Base-by-base conservation (phyloP, 2,797 vertebrate species). In the Chelon labrosus region DNA sequence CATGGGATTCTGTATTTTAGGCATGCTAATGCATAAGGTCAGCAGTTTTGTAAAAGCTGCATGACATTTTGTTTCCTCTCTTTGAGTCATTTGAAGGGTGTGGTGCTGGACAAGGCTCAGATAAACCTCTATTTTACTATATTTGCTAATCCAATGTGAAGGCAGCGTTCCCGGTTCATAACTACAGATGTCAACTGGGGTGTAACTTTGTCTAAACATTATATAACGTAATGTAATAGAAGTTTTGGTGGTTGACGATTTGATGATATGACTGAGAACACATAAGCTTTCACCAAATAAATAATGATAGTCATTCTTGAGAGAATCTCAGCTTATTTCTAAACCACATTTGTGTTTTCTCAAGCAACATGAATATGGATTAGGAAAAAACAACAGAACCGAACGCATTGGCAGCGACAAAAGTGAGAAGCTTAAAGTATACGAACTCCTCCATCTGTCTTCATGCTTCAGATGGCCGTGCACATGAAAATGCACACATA, bases 31-130 rank as follows among this genome's bases (percentile, higher is more conserved):
- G 11, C 22, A 25, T 67, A 38, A 41, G 27, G 22, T 78, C 61
- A 70, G 66, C 58, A 65, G 47, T 66, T 73, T 52, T 52, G 16
- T 53, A 54, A 73, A 71, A 65, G 65, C 41, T 54, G 37, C 11
- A 49, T 86, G 71, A 79, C 69, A 65, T 78, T 70, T 86, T 52
- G 10, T 83, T 85, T 85, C 76, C 79, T 56, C 31, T 67, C 20
- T 31, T 49, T 83, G 80, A 89, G 67, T 83, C 83, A 85, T 46
- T 50, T n/a, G 20, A 75, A 72, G 79, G 78, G 77, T 70, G 82
- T 59, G 74, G 75, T 46, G n/a, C 56, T 22, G 57, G 39, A 41
- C 35, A 17, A 0, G 8, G 35, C 38, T 46, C 63, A 51, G 49
- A 76, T 41, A 20, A n/a, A 56, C 61, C 13, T 52, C 13, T 55